These are phyloP conservation scores for Scortum barcoo DNA, from an alignment of 2,113 vertebrate genomes.

Conservation along the genomic window DNA sequence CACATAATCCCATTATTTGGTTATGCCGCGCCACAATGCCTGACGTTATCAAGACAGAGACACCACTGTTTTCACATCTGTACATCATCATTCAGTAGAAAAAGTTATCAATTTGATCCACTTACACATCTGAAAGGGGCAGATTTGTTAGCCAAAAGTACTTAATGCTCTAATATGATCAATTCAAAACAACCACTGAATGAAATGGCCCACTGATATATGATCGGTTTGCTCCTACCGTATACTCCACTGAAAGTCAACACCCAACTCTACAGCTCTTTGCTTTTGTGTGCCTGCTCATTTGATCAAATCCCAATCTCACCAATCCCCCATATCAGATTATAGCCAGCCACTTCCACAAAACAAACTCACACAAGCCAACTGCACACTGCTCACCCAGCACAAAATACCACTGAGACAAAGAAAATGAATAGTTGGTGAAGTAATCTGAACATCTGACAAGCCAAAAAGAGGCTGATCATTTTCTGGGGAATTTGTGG, in stretches of 20 bases:
- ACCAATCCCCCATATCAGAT: not conserved
- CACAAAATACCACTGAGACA: not conserved
- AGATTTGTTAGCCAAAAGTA: not conserved
- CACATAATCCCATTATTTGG: conserved; percentile 51
- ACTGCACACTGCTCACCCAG: not conserved
- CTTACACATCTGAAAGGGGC: not conserved
- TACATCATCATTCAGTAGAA: not conserved
- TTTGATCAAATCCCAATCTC: conserved; percentile 4
- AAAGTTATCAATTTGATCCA: not conserved
- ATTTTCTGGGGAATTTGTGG: not conserved
- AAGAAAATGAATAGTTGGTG: not conserved
- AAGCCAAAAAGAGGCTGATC: not conserved
- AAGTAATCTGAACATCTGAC: not conserved
- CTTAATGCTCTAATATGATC: not conserved
- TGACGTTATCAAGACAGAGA: conserved; percentile 60
- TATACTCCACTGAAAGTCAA: not conserved
- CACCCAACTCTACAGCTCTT: not conserved
- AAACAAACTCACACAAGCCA: not conserved
- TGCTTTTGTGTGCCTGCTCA: not conserved
- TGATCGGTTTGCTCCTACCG: not conserved
- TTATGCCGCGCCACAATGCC: conserved; percentile 43
- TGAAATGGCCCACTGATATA: not conserved
- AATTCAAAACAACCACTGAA: not conserved
- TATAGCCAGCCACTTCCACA: not conserved
- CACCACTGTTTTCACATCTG: conserved; percentile 37